Conservation (phyloP, 2,888 invertebrate species). For the Scaptomyza reducta region DNA sequence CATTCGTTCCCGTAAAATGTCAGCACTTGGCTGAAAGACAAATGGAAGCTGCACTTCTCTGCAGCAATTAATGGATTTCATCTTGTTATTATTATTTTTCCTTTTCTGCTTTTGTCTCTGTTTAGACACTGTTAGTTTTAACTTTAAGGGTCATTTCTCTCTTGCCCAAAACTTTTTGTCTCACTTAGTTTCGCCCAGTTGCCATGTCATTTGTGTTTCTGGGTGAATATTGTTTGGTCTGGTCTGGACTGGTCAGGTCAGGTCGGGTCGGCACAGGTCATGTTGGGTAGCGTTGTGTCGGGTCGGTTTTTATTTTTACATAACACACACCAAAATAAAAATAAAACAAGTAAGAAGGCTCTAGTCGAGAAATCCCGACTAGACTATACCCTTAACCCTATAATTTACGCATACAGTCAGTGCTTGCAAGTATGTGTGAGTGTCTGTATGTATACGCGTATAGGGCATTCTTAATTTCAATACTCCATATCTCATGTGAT, state of each 20-base stretch:
- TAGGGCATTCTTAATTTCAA: too few relatives aligned
- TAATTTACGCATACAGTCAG: neutral
- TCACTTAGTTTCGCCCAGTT: constrained; percentile 72
- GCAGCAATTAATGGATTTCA: constrained; percentile 82
- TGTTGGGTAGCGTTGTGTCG: neutral
- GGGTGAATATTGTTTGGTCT: constrained; percentile 21
- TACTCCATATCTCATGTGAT: too few relatives aligned
- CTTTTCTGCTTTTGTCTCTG: constrained; percentile 55
- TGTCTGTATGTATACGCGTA: constrained; percentile 3
- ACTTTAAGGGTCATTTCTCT: constrained; percentile 80
- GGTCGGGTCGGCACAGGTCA: neutral
- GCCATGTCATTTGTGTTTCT: constrained; percentile 63
- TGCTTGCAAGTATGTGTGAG: too few relatives aligned
- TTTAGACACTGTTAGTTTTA: constrained; percentile 76
- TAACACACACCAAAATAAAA: constrained; percentile 38
- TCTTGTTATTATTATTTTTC: constrained; percentile 5
- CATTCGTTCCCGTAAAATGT: constrained; percentile 20
- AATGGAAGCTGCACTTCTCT: constrained; percentile 76
- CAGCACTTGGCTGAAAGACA: constrained; percentile 73
- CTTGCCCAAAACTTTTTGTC: constrained; percentile 67
- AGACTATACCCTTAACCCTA: too few relatives aligned
- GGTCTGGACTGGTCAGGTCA: neutral
- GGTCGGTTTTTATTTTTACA: neutral
- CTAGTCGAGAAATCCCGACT: too few relatives aligned
- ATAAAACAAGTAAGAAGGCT: neutral